Evolutionary conservation across 2,888 invertebrate genomes (phyloP), one percentile per base, ranked within the genome.

Genomic region (Nomada fabriciana): DNA sequence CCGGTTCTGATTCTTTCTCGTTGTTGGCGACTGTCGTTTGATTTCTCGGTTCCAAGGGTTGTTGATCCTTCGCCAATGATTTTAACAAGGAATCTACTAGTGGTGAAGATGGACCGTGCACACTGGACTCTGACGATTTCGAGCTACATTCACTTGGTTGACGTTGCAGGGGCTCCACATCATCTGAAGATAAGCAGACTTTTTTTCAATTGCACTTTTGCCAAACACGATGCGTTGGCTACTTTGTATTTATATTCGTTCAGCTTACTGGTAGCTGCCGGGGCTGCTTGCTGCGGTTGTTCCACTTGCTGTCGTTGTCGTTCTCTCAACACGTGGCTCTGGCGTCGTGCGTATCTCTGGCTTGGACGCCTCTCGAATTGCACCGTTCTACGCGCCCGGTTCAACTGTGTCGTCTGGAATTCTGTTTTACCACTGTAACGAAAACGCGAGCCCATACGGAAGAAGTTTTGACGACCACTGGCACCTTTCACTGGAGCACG

Each of bases 381-480:
- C 9, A 99, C 99, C 1, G 98, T 98, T 72, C 99, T 96, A 61
- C 99, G 95, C 0, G 98, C 98, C 84, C 98, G 96, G 94, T 97
- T 98, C 91, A 97, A 96, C 91, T 98, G 98, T 11, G 98, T 98
- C 42, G 98, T 98, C 95, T 99, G 99, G 94, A 98, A 99, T 94
- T 99, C 99, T 1, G 99, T 99, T 93, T 98, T 97, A 0, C 99
- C 99, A 86, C 98, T 98, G 85, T 97, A 97, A 93, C 98, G 97
- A 94, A 99, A 99, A 75, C 99, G 96, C 18, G 99, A 99, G 72
- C 99, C 99, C 98, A 99, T 98, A 83, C 99, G 96, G 94, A 99
- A 98, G 95, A 99, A 99, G 94, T 98, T 98, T 93, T 98, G 99
- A 29, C 98, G 95, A 0, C 97, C 97, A 43, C 97, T 97, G 3